Conservation (phyloP, 2,888 invertebrate genomes). For the Pardosa pseudoannulata region DNA sequence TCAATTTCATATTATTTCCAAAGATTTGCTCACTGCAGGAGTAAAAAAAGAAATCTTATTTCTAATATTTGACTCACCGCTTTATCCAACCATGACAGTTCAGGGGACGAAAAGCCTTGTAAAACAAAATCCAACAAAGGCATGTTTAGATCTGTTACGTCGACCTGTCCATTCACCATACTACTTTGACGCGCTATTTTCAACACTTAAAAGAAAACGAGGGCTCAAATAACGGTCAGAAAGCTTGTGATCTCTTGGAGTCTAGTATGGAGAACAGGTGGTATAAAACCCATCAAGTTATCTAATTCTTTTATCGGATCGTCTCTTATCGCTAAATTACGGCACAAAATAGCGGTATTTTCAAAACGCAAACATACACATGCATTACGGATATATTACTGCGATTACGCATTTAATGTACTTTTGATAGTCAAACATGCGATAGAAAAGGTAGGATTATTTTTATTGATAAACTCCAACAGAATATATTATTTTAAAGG, state of each 20-base stretch:
- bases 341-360: conserved; percentile 43
- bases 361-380: conserved; percentile 17
- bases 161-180: conserved; percentile 40
- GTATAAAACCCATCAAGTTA: conserved; percentile 34
- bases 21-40: no score
- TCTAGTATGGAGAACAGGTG: conserved; percentile 28
- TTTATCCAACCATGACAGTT: conserved; percentile 49
- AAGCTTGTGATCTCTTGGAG: background rate
- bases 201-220: background rate
- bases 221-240: background rate
- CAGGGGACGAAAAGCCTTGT: conserved; percentile 56
- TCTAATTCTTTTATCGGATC: conserved; percentile 7
- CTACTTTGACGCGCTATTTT: background rate
- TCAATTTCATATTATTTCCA: no score
- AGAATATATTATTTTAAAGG: no score
- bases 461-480: no score
- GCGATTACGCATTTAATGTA: background rate
- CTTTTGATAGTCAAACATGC: background rate
- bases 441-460: no score
- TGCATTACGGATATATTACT: background rate
- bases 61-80: conserved; percentile 16
- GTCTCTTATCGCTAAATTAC: background rate
- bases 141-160: conserved; percentile 20
- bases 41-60: no score
- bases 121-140: conserved; percentile 47